A percentile compares a stretch with the other conserved stretches of the same genome.
These are phyloP conservation scores for Junonia oenone DNA, from an alignment of 2,888 invertebrate species.

Conservation along the genomic window DNA sequence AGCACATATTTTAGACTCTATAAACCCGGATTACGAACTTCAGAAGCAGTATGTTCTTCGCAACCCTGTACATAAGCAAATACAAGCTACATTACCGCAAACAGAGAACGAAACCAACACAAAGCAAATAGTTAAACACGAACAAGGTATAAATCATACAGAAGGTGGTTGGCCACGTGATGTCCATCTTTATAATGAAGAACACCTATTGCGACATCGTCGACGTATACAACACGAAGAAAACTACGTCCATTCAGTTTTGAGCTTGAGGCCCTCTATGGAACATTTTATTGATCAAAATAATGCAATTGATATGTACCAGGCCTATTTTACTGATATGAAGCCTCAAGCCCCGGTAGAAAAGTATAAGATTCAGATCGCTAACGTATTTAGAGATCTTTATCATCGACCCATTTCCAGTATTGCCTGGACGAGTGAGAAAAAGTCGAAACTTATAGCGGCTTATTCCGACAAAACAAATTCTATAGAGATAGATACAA, in stretches of 20 bases:
- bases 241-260: slow-evolving; percentile 82
- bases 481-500: slow-evolving; percentile 29
- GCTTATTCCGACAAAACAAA: slow-evolving; percentile 74
- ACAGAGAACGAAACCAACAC: slow-evolving; percentile 81
- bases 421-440: slow-evolving; percentile 86
- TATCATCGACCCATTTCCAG: slow-evolving; percentile 74
- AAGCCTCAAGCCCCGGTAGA: slow-evolving; percentile 72
- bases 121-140: slow-evolving; percentile 73
- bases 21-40: slow-evolving; percentile 52
- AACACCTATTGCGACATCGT: slow-evolving; percentile 85
- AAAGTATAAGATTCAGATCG: slow-evolving; percentile 78
- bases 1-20: slow-evolving; percentile 61
- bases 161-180: slow-evolving; percentile 94
- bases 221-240: slow-evolving; percentile 91
- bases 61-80: slow-evolving; percentile 71
- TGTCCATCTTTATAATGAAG: slow-evolving; percentile 81
- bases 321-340: slow-evolving; percentile 84
- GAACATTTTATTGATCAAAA: slow-evolving; percentile 86
- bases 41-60: slow-evolving; percentile 67
- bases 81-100: slow-evolving; percentile 66
- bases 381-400: slow-evolving; percentile 84
- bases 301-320: slow-evolving; percentile 89
- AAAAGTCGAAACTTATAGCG: slow-evolving; percentile 81
- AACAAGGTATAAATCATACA: slow-evolving; percentile 84
- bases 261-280: slow-evolving; percentile 76